Conservation (phyloP, 64 coral and sea anemone species). For the Astreopora myriophthalma region DNA sequence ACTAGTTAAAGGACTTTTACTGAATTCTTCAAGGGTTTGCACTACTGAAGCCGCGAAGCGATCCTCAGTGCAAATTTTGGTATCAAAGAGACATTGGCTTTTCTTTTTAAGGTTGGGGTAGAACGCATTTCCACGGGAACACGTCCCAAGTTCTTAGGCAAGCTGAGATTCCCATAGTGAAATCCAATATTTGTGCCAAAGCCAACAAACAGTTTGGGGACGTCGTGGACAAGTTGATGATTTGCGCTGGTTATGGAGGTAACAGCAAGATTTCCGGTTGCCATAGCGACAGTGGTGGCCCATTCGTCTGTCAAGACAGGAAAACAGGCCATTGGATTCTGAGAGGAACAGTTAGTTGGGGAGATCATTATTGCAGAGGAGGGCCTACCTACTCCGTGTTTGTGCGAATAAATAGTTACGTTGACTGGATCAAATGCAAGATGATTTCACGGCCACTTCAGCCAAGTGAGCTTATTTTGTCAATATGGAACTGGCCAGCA, state of each 20-base stretch:
- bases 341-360: conserved; percentile 75
- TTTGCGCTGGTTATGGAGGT: conserved; percentile 72
- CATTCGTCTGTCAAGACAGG: conserved; percentile 50
- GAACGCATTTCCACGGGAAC: background rate
- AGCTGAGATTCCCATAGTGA: conserved; percentile 59
- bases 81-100: background rate
- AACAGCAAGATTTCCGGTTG: conserved; percentile 67
- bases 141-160: conserved; percentile 50
- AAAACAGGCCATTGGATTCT: conserved; percentile 59
- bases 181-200: background rate
- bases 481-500: no score
- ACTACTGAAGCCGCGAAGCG: no score
- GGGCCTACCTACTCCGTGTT: conserved; percentile 42
- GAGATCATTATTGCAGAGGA: conserved; percentile 65
- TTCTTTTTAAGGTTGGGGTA: conserved; percentile 49
- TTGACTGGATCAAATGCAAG: conserved; percentile 68
- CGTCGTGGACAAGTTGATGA: conserved; percentile 38
- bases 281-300: conserved; percentile 76
- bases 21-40: no score
- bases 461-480: background rate
- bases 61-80: no score
- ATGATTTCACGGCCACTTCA: conserved; percentile 13
- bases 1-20: no score
- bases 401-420: conserved; percentile 52
- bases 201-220: conserved; percentile 17